Base-by-base conservation (phyloP, 2,797 vertebrate species). In the Cuculus canorus region DNA sequence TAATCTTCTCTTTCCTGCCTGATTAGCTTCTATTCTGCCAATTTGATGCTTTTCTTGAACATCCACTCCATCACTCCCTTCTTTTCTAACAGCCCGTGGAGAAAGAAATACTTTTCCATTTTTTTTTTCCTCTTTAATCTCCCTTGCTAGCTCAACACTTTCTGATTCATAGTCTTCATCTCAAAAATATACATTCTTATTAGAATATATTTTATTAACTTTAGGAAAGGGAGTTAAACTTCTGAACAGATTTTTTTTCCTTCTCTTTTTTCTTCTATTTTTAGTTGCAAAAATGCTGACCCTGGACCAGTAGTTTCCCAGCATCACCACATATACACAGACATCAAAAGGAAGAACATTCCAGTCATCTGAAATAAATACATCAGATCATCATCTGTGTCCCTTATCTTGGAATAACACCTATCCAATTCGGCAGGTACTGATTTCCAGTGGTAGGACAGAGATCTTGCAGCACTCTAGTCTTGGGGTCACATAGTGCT, bases 1-100 rank as follows among this genome's bases (percentile, higher is more conserved):
- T 79, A 92, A 95, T 94, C 82, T 94, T 90, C 69, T 81, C 24
- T 59, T 93, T 82, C 86, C 89, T 95, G 64, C 53, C 70, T 93
- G 92, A 96, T 95, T 95, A 94, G 73, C 56, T 94, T 64, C 70
- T 90, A 32, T 95, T 93, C 88, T 88, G 41, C 52, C 90, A 94
- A 57, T 90, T 82, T 82, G 63, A 76, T 82, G 39, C 16, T 86
- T 92, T 95, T 93, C 80, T 93, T 93, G 80, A 93, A 79, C 43
- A 91, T 25, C 33, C 71, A 80, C 71, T 93, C 60, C 18, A 72
- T 93, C 76, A 72, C 4, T 88, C 66, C 17, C 54, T 76, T 65
- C 54, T 91, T 85, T 47, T 78, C 57, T 78, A 88, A 89, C 73
- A 95, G 87, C 4, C 30, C 69, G 54, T 65, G n/a, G 30, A 92